phyloP scores from a whole-genome alignment of 2,888 invertebrate genomes.

The Troilus luridus region DNA sequence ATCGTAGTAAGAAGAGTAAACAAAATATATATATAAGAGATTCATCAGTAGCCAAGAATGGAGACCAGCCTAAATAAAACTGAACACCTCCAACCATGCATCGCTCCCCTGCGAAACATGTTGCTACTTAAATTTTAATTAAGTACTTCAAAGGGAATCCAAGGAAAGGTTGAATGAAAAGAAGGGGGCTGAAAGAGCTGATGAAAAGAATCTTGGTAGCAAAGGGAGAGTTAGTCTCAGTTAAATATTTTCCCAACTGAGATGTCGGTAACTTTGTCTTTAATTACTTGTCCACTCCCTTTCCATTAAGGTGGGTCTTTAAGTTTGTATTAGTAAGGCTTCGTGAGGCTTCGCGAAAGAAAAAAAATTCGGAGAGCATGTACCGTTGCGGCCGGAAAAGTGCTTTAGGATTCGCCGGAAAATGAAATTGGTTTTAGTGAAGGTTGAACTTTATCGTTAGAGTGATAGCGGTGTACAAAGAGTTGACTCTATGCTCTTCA shows the following conservation, averaged over 20 bases:
- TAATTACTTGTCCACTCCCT: constrained; percentile 33
- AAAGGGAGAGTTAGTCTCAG: constrained; percentile 3
- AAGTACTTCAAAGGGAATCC: constrained; percentile 36
- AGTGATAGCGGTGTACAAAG: too few relatives aligned
- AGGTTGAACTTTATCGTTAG: too few relatives aligned
- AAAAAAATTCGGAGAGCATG: background rate
- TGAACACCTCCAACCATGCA: constrained; percentile 27
- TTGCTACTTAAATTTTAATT: constrained; percentile 35
- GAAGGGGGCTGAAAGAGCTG: constrained; percentile 13
- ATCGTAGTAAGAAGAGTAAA: background rate
- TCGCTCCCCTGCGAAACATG: background rate
- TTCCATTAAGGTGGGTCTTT: background rate
- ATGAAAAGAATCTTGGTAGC: constrained; percentile 20
- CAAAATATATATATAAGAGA: background rate
- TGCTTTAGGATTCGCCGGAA: background rate
- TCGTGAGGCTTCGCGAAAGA: background rate
- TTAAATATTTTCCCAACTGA: constrained; percentile 7
- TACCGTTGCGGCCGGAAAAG: background rate
- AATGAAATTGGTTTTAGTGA: background rate
- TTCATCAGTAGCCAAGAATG: background rate
- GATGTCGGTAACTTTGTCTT: constrained; percentile 6
- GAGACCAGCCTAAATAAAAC: background rate
- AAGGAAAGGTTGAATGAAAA: constrained; percentile 26
- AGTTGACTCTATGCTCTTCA: too few relatives aligned
- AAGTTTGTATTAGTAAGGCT: background rate